Evolutionary conservation across 2,888 invertebrate genomes (phyloP), one percentile per base, ranked within the genome.

Genomic region (Tinea trinotella): DNA sequence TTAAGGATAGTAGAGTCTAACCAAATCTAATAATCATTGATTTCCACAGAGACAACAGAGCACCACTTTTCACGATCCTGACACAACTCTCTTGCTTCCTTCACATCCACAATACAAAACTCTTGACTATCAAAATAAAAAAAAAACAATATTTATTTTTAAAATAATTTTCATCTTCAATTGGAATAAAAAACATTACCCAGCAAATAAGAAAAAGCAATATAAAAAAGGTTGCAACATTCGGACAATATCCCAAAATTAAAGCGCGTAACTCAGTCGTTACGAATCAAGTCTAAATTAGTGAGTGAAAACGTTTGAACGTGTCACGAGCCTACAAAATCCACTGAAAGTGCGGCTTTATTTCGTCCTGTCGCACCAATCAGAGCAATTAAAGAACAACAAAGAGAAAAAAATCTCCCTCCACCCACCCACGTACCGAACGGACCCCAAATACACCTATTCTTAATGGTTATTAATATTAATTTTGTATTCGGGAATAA

Each of bases 341-440:
- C 70, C 58, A 62, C 60, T 63, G 64, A 35, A 66, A 73, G 70
- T 67, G 70, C 71, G 67, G 71, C 71, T 78, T 72, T 74, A 72
- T 74, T 74, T 69, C 71, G 65, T 67, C 65, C 69, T 68, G 66
- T 69, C 71, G 74, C 71, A 74, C 76, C 79, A 78, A 80, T 79
- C 79, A 76, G 67, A 73, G 72, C 77, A 78, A 78, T 78, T 79
- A 77, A 73, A 71, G 68, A 64, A 72, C 66, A 71, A 71, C 69
- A 70, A 72, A 73, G 70, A 64, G 67, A 54, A 13, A 77, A 71
- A 75, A 70, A 63, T 62, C 63, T 59, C 60, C 63, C 63, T 61
- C 60, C 64, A 59, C 56, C 60, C 60, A 61, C 20, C 48, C 48
- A 15, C 40, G 40, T 3, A 7, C 40, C 6, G 40, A 12, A 15